Evolutionary conservation across 2,888 invertebrate genomes (phyloP), one percentile per base, ranked within the genome.

Genomic region (Drosophila flavopinicola): DNA sequence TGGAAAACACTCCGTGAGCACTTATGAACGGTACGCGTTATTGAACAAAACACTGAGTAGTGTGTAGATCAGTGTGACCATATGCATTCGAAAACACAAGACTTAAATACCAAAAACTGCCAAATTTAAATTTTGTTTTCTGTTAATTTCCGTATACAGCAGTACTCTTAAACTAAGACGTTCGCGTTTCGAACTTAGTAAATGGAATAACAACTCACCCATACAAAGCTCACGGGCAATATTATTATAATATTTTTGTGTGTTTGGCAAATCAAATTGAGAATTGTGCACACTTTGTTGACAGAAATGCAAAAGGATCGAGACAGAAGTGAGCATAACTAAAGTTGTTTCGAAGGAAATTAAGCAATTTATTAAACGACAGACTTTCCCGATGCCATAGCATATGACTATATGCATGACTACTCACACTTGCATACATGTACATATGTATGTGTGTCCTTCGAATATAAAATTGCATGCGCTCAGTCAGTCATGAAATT

Each of bases 401-500:
- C 65, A 67, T 63, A 71, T 71, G 74, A 72, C n/a, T n/a, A 77
- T 68, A 68, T 74, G 69, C 68, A 75, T 74, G 75, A 67, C 59
- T 78, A 56, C 56, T 32, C 51, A 54, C 32, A 48, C 33, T 38
- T 38, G 52, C 11, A 20, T 4, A 20, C 2, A 4, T 29, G 9
- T 33, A 10, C n/a, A 9, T 25, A 29, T 42, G 41, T 63, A 35
- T 57, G 61, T 70, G 66, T 84, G 82, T 86, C 87, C 78, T 78
- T 82, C 82, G 84, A 69, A 77, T 56, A 69, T 77, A 80, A 80
- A 78, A 82, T 86, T 87, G 87, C 82, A 82, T 74, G 83, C 77
- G 86, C 82, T 82, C 85, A 88, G 87, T 88, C 88, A 88, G 79
- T 88, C 84, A 87, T 87, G 84, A 88, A 88, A 88, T 88, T 88